These are phyloP conservation scores for Epinephelus moara DNA, from an alignment of 2,113 vertebrate species.

Conservation along the genomic window DNA sequence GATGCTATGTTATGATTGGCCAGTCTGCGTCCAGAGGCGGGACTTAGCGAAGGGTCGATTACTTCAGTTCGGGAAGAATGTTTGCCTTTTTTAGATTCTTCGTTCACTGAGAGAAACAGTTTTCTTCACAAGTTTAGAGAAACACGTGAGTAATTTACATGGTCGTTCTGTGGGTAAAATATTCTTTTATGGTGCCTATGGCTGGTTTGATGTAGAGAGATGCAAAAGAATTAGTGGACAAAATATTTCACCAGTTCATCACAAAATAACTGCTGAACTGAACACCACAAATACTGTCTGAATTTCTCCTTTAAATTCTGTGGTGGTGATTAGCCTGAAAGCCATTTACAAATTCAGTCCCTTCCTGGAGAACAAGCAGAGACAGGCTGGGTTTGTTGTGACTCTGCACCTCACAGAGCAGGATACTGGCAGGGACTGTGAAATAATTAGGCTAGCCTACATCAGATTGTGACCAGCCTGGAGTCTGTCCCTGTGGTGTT, in stretches of 20 bases:
- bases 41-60: too few relatives aligned
- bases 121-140: too few relatives aligned
- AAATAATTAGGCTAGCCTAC: conserved; percentile 58
- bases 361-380: neutral
- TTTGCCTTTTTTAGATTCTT: too few relatives aligned
- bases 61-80: too few relatives aligned
- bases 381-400: conserved; percentile 22
- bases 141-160: too few relatives aligned
- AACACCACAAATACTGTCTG: neutral
- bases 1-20: too few relatives aligned
- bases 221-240: neutral
- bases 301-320: neutral
- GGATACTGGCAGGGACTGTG: conserved; percentile 31
- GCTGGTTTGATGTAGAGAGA: neutral
- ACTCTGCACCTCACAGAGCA: conserved; percentile 22
- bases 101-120: too few relatives aligned
- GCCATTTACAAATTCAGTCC: neutral
- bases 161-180: too few relatives aligned
- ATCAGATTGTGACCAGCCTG: conserved; percentile 39
- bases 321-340: neutral
- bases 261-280: neutral
- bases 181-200: too few relatives aligned
- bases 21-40: too few relatives aligned
- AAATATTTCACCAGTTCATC: neutral
- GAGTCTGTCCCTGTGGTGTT: conserved; percentile 54